phyloP scores from a whole-genome alignment of 1,140 invertebrate genomes.

The Neuroterus valhalla region DNA sequence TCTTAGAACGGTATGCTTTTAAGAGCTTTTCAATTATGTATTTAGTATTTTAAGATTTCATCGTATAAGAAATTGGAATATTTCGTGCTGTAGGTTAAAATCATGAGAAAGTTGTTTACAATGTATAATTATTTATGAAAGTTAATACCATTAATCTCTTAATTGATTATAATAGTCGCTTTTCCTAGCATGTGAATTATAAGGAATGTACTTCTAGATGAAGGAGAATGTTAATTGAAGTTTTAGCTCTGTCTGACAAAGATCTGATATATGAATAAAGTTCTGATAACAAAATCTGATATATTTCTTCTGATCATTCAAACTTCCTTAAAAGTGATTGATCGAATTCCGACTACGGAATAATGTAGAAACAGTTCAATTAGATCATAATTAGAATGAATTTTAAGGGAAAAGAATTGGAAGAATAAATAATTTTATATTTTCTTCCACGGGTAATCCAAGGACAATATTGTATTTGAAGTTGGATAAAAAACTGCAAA shows the following conservation, averaged over 20 bases:
- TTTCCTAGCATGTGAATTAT: not conserved
- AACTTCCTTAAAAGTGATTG: not conserved
- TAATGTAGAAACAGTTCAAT: no score
- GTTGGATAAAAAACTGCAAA: no score
- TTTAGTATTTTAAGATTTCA: no score
- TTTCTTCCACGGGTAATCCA: no score
- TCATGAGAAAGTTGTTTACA: not conserved
- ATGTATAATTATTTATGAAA: not conserved
- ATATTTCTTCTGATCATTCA: not conserved
- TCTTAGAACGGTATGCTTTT: no score
- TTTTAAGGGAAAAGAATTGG: no score
- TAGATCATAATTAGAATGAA: no score
- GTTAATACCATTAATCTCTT: constrained; percentile 1
- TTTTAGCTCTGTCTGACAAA: not conserved
- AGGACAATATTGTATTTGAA: no score
- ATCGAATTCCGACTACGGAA: not conserved
- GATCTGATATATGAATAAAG: not conserved
- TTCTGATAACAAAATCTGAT: not conserved
- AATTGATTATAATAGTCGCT: not conserved
- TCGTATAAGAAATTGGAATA: no score
- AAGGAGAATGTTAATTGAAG: constrained; percentile 4
- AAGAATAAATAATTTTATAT: no score
- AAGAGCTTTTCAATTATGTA: no score
- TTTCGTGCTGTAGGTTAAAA: no score
- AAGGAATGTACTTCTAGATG: not conserved